Base-by-base conservation (phyloP, 2,797 vertebrate genomes). In the Parauchenoglanis punctatus region DNA sequence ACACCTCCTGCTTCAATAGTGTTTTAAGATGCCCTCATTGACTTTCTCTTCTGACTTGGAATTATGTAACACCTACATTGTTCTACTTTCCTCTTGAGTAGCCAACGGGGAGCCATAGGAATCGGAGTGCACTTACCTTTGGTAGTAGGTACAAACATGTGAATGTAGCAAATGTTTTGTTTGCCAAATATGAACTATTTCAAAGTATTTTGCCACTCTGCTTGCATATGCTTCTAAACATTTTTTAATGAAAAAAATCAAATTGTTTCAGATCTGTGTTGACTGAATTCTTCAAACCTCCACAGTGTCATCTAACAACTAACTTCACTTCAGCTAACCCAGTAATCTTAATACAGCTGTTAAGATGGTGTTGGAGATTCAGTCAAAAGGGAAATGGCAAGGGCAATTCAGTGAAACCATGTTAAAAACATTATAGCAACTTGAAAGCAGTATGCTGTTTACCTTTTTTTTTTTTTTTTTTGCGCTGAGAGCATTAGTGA, bases 401-500 rank as follows among this genome's bases (percentile, higher is more conserved):
- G 44, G 44, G 31, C 12, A 25, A 59, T 35, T 81, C 58, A 61
- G n/a, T 63, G 13, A 81, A 23, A 7, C 12, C 6, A 11, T 61
- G 35, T 17, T 81, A 63, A 63, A n/a, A 81, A 17, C 13, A 81
- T 40, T 8, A 81, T 10, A 28, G 40, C 80, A 65, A 63, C 40
- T 23, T 80, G 56, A 12, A 4, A 44, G 11, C 11, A 65, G 7
- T 40, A 18, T 73, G 46, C 46, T 76, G 72, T 86, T 91, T 82
- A 72, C 65, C 77, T 40, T 40, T 40, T 40, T 40, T 40, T 40
- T 4, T 35, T 35, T 40, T 40, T 88, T 63, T 40, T 84, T 81
- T 86, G 31, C 44, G 81, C 68, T 89, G 65, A 77, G 80, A 87
- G 77, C 83, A 89, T 89, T 87, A 88, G 83, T 83, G 81, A 83